Base-by-base conservation (phyloP, 1,140 invertebrate genomes). In the Eubasilissa regina region DNA sequence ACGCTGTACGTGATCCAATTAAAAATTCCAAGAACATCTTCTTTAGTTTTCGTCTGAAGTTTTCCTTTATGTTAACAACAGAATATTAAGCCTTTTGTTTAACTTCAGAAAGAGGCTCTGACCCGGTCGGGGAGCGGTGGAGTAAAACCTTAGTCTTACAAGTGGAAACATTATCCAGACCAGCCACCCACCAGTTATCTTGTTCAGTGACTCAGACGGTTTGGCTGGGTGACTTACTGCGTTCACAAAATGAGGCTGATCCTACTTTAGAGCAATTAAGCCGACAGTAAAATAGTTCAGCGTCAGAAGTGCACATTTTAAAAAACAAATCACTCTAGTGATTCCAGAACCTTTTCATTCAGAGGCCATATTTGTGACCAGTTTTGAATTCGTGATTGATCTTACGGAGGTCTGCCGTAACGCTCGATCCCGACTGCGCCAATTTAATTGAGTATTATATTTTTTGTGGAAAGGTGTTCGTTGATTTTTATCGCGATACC, bases 131-230 rank as follows among this genome's bases (percentile, higher is more conserved):
- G 19, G 53, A n/a, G 11, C n/a, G 19, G 53, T 9, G 53, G 13
- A 19, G n/a, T 56, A 19, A 56, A 56, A 58, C 15, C 55, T 21
- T 58, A 8, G 13, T 21, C 12, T 11, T 21, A 58, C 55, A 58
- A 58, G 55, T 21, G 55, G 17, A 17, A 58, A 56, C n/a, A 56
- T 19, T 21, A 8, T 21, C 55, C 4, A 53, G 15, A n/a, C 3
- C 11, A n/a, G 4, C 43, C 62, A 44, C 43, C 62, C n/a, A 19
- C 60, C 60, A 13, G 60, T 70, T 62, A 19, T 51, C 66, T 51
- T 68, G 66, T 51, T 51, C 44, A 48, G 66, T 70, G 66, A 70
- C 66, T 70, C 66, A 70, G 64, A 70, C 47, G 66, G 47, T 35
- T 64, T 25, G 60, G 60, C 25, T 70, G 17, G 48, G 66, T 70